phyloP scores from a whole-genome alignment of 2,113 vertebrate species.

The Platysternon megacephalum region DNA sequence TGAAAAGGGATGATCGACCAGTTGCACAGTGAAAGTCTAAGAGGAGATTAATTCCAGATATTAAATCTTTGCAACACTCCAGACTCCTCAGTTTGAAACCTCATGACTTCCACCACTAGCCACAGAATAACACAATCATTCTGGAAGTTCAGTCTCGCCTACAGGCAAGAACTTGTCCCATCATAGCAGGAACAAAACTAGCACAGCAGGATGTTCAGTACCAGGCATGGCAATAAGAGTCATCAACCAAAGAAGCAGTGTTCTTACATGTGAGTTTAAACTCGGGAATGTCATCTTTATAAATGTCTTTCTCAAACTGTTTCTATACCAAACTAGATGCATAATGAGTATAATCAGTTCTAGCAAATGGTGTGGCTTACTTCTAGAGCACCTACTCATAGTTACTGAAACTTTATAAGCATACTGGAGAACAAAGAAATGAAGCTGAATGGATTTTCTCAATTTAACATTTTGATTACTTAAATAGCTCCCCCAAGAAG shows the following conservation, averaged over 20 bases:
- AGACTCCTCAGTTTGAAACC: constrained; percentile 36
- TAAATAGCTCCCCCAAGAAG: not conserved
- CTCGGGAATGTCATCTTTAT: not conserved
- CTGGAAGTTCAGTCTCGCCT: constrained; percentile 52
- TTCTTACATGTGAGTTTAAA: constrained; percentile 18
- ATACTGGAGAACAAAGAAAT: not conserved
- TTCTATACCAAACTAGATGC: not conserved
- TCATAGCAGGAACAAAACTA: constrained; percentile 39
- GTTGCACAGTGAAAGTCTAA: not conserved
- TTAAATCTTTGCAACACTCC: constrained; percentile 17
- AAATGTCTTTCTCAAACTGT: constrained; percentile 3
- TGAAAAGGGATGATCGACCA: not conserved
- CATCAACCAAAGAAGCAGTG: constrained; percentile 31
- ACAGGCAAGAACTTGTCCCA: constrained; percentile 40
- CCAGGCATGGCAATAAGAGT: constrained; percentile 20
- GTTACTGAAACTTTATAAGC: not conserved
- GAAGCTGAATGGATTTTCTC: not conserved
- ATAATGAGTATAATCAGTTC: constrained; percentile 38
- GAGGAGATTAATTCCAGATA: constrained; percentile 24
- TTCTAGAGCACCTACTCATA: constrained; percentile 22
- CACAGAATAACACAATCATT: constrained; percentile 45
- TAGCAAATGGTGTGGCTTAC: not conserved
- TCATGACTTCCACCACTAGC: constrained; percentile 43
- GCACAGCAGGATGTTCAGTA: constrained; percentile 45
- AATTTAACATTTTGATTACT: not conserved